Conservation (phyloP, 2,888 invertebrate genomes). For the Anoplius nigerrimus region DNA sequence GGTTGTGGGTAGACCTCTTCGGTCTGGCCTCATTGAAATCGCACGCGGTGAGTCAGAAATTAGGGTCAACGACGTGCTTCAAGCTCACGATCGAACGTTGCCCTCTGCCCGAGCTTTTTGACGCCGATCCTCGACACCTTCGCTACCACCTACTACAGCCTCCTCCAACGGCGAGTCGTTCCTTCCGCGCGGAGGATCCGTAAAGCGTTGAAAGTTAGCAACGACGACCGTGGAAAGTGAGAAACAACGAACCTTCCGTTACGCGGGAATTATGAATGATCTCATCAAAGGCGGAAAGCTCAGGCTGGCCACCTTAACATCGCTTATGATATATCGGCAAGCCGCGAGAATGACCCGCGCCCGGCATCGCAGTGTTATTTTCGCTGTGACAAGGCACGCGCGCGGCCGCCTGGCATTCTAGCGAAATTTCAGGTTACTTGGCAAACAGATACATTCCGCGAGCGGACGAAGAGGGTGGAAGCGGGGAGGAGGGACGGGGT, state of each 20-base stretch:
- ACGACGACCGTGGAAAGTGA: neutral
- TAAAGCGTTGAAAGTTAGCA: too few relatives aligned
- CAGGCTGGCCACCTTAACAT: conserved; percentile 19
- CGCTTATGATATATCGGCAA: neutral
- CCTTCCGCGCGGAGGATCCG: too few relatives aligned
- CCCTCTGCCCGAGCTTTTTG: conserved; percentile 15
- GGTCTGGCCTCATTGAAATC: conserved; percentile 42
- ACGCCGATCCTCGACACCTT: too few relatives aligned
- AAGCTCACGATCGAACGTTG: conserved; percentile 45
- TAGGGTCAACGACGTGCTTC: conserved; percentile 44
- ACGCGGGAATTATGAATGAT: too few relatives aligned
- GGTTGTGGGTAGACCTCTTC: conserved; percentile 42
- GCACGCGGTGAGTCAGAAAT: conserved; percentile 44
- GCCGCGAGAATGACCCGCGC: neutral
- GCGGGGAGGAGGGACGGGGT: too few relatives aligned
- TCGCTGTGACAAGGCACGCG: neutral
- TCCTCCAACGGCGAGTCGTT: too few relatives aligned
- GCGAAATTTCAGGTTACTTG: neutral
- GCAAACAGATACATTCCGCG: neutral
- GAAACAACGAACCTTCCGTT: conserved; percentile 8
- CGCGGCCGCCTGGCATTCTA: neutral
- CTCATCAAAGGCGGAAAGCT: too few relatives aligned
- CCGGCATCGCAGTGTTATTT: neutral
- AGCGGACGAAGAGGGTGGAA: too few relatives aligned
- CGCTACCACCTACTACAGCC: too few relatives aligned